Conservation (phyloP, 2,797 vertebrate genomes). For the Falco biarmicus region DNA sequence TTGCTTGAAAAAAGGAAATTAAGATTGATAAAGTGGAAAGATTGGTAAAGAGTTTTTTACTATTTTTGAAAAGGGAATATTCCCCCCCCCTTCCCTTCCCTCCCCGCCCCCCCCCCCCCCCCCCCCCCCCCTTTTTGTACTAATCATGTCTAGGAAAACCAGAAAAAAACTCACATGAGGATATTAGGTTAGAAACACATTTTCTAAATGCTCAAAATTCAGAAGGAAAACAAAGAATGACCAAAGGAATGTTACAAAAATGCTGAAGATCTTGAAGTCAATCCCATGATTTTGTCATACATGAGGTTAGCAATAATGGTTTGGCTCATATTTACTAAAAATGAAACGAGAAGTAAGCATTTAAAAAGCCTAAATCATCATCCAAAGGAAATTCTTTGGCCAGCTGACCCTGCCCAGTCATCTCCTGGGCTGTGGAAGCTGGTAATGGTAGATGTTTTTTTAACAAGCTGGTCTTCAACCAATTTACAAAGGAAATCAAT, state of each 20-base stretch:
- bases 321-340: constrained; percentile 1
- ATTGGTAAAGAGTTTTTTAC: background rate
- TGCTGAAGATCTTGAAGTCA: background rate
- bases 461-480: background rate
- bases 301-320: background rate
- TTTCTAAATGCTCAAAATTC: background rate
- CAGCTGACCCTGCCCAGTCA: background rate
- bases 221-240: background rate
- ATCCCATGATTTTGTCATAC: background rate
- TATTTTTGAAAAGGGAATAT: background rate
- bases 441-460: background rate
- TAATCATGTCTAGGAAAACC: background rate
- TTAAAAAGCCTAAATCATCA: background rate
- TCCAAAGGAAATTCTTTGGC: background rate
- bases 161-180: background rate
- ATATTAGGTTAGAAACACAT: background rate
- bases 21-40: background rate
- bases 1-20: background rate
- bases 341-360: background rate
- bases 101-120: background rate
- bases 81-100: background rate
- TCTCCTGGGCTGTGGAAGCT: background rate
- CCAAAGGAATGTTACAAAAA: background rate
- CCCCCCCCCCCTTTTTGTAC: background rate
- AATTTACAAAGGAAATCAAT: constrained; percentile 47